Evolutionary conservation across 1,140 invertebrate species (phyloP).

Genomic region (Ceratitis capitata): DNA sequence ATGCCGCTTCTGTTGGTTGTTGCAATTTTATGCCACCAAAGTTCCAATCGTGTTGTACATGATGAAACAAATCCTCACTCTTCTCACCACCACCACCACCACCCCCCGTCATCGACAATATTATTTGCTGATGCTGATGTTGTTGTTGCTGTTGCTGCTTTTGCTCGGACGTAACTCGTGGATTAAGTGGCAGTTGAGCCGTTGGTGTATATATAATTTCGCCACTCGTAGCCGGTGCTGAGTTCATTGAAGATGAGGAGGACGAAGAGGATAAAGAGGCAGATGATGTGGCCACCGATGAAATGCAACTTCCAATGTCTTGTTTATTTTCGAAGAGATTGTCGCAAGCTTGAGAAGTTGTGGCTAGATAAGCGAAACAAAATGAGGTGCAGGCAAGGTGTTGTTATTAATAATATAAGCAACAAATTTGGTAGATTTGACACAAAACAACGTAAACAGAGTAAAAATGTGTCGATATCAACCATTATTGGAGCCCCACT

Average conservation of each 20-base stretch:
- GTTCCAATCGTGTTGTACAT: slow-evolving; percentile 64
- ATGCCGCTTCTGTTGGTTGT: slow-evolving; percentile 26
- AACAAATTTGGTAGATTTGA: no score
- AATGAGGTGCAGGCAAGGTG: no score
- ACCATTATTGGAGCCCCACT: no score
- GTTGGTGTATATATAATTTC: neutral
- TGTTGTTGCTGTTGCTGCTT: slow-evolving; percentile 37
- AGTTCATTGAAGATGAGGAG: slow-evolving; percentile 40
- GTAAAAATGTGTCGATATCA: no score
- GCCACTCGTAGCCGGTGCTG: neutral
- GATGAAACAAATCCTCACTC: slow-evolving; percentile 50
- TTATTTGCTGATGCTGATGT: slow-evolving; percentile 42
- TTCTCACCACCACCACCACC: neutral
- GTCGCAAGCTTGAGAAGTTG: slow-evolving; percentile 13
- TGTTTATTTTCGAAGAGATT: slow-evolving; percentile 38
- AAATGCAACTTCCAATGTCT: slow-evolving; percentile 27
- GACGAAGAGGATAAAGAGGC: slow-evolving; percentile 40
- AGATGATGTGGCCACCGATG: slow-evolving; percentile 35
- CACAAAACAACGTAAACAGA: no score
- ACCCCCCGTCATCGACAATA: slow-evolving; percentile 44
- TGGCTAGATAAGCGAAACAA: neutral
- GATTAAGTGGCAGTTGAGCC: neutral
- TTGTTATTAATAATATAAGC: no score
- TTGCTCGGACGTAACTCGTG: neutral
- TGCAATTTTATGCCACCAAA: slow-evolving; percentile 57